Conservation (phyloP, 2,888 invertebrate genomes). For the Esperia sulphurella region DNA sequence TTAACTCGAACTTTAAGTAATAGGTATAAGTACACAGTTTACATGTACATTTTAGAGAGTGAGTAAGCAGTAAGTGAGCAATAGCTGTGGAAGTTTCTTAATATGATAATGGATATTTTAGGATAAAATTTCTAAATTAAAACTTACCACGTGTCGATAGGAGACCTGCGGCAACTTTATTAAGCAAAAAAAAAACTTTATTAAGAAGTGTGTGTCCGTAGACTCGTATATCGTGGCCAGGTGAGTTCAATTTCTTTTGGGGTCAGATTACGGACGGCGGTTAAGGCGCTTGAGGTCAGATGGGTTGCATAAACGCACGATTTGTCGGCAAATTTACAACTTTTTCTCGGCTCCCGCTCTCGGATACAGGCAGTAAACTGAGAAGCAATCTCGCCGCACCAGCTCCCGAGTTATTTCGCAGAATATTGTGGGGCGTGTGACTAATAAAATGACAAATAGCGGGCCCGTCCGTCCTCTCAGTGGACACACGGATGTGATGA, state of each 20-base stretch:
- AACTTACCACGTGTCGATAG: neutral
- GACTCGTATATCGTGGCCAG: constrained; percentile 34
- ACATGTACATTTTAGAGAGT: no score
- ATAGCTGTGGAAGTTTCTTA: no score
- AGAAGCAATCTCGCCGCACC: constrained; percentile 53
- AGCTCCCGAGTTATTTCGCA: constrained; percentile 64
- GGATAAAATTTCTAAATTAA: neutral
- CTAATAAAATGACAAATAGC: constrained; percentile 76
- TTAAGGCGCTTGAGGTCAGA: constrained; percentile 61
- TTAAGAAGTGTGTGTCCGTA: constrained; percentile 31
- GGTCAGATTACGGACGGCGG: constrained; percentile 48
- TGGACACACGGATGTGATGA: constrained; percentile 39
- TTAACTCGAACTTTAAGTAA: no score
- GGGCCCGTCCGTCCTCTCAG: constrained; percentile 42
- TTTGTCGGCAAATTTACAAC: constrained; percentile 74
- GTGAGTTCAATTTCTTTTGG: constrained; percentile 49
- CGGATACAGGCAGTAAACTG: constrained; percentile 64
- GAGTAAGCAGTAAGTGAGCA: no score
- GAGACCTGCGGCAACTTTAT: neutral
- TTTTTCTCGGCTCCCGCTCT: constrained; percentile 61
- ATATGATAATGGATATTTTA: neutral
- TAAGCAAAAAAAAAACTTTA: constrained; percentile 25
- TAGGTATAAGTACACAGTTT: no score
- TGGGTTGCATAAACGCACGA: constrained; percentile 68
- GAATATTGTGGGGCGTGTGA: constrained; percentile 67